Base-by-base conservation (phyloP, 2,888 invertebrate genomes). In the Orthonychiurus folsomi region DNA sequence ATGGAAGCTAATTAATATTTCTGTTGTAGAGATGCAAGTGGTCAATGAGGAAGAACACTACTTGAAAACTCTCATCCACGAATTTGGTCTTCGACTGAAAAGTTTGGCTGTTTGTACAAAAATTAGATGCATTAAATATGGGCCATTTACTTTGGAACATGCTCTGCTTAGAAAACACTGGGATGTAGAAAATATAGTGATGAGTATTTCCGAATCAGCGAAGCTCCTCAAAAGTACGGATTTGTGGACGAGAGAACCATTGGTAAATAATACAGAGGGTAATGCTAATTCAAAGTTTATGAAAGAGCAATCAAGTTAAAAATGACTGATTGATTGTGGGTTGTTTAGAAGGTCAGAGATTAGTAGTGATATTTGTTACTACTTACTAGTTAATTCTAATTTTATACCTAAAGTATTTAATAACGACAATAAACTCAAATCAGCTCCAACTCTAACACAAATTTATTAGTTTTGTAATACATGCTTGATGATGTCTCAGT, bases 91-190 rank as follows among this genome's bases (percentile, higher is more conserved):
- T 1, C 84, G 86, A 74, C 75, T 94, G 50, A 86, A 86, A 73
- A 85, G 87, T 1, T 83, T 84, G 1, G 95, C 96, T 0, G 84
- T 88, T 69, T 91, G 92, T 74, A 84, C 84, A 0, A 84, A 83
- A 12, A 80, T 95, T 5, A 86, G 89, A 66, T 89, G 93, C 74
- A 82, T 90, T 20, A 82, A 91, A 55, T 87, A 88, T 74, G 93
- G 93, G 24, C 84, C 86, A 73, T 96, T 96, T 76, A 81, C 81
- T 2, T 74, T 88, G 2, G 82, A 88, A 0, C 80, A 87, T 73
- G 86, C 93, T 0, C 77, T 97, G 21, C 77, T 96, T 23, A 79
- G 84, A 50, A 89, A 92, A 76, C 87, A 93, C 72, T 94, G 93
- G 89, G 82, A 80, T 56, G 73, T 93, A 50, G 79, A 85, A 62